Conservation (phyloP, 2,888 invertebrate species). For the Oasisia sp. region DNA sequence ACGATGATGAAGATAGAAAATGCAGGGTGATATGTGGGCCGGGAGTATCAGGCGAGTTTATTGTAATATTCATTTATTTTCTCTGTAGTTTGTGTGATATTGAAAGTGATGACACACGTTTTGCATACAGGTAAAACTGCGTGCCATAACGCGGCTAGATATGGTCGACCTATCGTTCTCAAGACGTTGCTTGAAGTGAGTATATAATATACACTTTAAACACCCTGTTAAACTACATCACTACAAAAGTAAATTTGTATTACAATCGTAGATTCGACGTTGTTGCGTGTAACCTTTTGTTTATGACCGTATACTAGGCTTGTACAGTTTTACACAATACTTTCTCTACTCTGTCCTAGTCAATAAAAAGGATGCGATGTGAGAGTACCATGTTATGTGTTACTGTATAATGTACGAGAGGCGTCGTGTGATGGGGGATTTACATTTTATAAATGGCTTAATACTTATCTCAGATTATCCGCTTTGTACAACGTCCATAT, state of each 20-base stretch:
- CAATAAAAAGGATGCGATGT: background rate
- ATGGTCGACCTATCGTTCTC: background rate
- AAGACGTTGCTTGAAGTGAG: constrained; percentile 12
- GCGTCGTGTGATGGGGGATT: background rate
- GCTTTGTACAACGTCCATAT: background rate
- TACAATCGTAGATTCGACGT: background rate
- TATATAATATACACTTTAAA: background rate
- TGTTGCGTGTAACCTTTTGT: background rate
- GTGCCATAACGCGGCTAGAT: constrained; percentile 18
- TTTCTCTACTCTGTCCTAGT: background rate
- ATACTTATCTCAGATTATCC: background rate
- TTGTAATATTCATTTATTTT: no score
- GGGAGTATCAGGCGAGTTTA: no score
- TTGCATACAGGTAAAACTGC: constrained; percentile 21
- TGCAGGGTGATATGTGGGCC: background rate
- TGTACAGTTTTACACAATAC: background rate
- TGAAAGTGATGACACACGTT: background rate
- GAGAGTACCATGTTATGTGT: background rate
- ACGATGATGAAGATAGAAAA: background rate
- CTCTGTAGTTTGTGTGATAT: background rate
- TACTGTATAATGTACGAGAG: background rate
- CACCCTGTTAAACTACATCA: background rate
- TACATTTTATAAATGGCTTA: background rate
- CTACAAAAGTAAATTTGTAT: background rate
- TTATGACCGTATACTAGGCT: background rate